Base-by-base conservation (phyloP, 2,888 invertebrate genomes). In the Sturmia bella region DNA sequence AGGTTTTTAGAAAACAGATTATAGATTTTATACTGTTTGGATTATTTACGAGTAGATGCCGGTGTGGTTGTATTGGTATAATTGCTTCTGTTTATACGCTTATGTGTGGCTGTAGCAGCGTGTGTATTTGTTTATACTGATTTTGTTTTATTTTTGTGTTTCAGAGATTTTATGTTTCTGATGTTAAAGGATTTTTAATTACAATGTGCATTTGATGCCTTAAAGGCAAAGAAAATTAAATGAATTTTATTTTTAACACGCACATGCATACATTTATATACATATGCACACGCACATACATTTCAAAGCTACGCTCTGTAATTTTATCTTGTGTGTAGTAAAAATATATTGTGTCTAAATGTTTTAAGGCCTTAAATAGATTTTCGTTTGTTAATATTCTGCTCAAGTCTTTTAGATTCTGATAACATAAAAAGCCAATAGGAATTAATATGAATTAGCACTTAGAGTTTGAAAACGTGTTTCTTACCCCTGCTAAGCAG, bases 121-220 rank as follows among this genome's bases (percentile, higher is more conserved):
- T 66, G n/a, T 52, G 12, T 59, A 17, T 59, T 69, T 57, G 11
- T 57, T 54, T 39, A 24, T 39, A 7, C 11, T 54, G 41, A 17
- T 21, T 19, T 45, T 56, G 45, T 48, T 48, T 19, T 48, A 3
- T 45, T 57, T 43, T 39, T 61, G 59, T 50, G 48, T 50, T 57
- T 50, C 39, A 19, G 19, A 57, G 57, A 80, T 69, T 82, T 74
- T 66, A 75, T 78, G 78, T 68, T 79, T 78, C 17, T 82, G 82
- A 82, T 82, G 56, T 75, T 82, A 82, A 82, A 82, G 75, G 78
- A 82, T 78, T 82, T 82, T 82, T 82, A 82, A 82, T 82, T 82
- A 82, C 82, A 82, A 75, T 82, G 78, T 82, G 70, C 78, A 75
- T 74, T 78, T 74, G 74, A 78, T 73, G 82, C 82, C 82, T 82